Evolutionary conservation across 2,113 vertebrate species (phyloP).

Genomic region (Henicopernis longicauda): DNA sequence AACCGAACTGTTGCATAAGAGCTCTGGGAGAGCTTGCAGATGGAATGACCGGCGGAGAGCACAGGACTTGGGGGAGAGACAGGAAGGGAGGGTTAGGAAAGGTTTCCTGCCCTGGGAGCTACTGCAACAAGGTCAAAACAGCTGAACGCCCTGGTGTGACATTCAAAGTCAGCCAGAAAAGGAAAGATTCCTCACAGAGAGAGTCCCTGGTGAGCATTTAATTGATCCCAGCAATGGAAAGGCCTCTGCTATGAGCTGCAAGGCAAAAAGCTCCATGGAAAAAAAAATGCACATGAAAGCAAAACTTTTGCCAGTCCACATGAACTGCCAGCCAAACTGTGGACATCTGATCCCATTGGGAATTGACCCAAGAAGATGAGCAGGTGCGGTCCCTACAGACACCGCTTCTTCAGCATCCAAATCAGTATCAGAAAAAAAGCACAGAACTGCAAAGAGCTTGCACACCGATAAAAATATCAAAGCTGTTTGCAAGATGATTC

Average conservation of each 20-base stretch:
- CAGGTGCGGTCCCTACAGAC: constrained; percentile 4
- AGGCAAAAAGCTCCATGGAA: background rate
- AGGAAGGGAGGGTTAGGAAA: constrained; percentile 7
- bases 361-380: background rate
- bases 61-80: background rate
- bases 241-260: constrained; percentile 17
- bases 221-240: constrained; percentile 63
- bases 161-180: constrained; percentile 42
- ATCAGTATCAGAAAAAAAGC: background rate
- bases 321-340: background rate
- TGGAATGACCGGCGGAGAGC: background rate
- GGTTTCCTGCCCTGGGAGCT: constrained; percentile 41
- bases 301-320: background rate
- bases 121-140: constrained; percentile 36
- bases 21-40: background rate
- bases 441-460: background rate
- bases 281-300: background rate
- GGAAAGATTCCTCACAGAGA: constrained; percentile 31
- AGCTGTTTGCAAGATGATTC: background rate
- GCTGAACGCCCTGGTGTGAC: constrained; percentile 50
- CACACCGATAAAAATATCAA: background rate
- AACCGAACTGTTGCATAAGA: background rate
- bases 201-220: constrained; percentile 39
- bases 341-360: background rate
- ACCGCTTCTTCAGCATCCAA: background rate